Base-by-base conservation (phyloP, 2,113 vertebrate species). In the Boleophthalmus pectinirostris region DNA sequence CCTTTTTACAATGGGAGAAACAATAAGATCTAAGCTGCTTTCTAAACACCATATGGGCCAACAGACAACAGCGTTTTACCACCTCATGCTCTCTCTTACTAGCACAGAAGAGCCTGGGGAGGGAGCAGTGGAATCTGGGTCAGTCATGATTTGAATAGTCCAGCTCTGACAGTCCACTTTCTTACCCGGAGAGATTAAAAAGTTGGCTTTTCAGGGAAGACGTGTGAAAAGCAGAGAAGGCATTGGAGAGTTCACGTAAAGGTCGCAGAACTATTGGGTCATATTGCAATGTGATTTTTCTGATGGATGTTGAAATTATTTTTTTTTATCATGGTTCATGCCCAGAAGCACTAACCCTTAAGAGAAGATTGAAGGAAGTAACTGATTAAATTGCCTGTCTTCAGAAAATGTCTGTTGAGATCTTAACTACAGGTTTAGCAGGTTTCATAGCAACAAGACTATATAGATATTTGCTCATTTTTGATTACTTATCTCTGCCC, bases 101-200 rank as follows among this genome's bases (percentile, higher is more conserved):
- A 43, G 9, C 51, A 21, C 58, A 69, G 53, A 33, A 18, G 49
- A 24, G 64, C 53, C 38, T 24, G 74, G 73, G 3, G 43, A 70
- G 68, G 73, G 45, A 33, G 60, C 35, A 46, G 56, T 16, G 33
- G 72, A 81, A 81, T 68, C 66, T 85, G 78, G 81, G 84, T 83
- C 84, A 81, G 43, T 33, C 66, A 61, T 63, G 33, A 66, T 74
- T 86, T 78, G 25, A 78, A 73, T 76, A 73, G 69, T 75, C 66
- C 49, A 70, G 29, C 11, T 60, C 66, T 73, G 71, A 56, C 47
- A 66, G 46, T 74, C 46, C 60, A 64, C 53, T 73, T 54, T 80
- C 57, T 75, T 67, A 64, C n/a, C 8, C 16, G 63, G 46, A 63
- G n/a, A 74, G 53, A 25, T 58, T 68, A 18, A 56, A 77, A 65